Conservation (phyloP, 30 jellyfish, hydroid and myxozoan genomes). For the Sanderia malayensis region DNA sequence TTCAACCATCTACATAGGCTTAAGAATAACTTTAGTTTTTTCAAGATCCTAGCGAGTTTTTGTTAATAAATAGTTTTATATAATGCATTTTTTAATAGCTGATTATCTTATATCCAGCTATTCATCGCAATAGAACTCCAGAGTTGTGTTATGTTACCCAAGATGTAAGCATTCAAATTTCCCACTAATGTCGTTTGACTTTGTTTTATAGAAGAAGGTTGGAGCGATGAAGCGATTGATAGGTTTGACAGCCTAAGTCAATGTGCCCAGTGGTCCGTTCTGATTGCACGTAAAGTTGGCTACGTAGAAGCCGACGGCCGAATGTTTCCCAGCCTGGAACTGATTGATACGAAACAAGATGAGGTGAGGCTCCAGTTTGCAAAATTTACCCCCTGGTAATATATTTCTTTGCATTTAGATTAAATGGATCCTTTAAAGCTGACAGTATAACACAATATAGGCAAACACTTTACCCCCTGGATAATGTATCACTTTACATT, state of each 20-base stretch:
- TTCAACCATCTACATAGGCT: no score
- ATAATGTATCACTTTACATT: background rate
- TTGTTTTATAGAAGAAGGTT: conserved; percentile 34
- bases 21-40: no score
- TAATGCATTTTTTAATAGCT: no score
- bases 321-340: conserved; percentile 49
- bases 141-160: no score
- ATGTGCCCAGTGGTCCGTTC: conserved; percentile 82
- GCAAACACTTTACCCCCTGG: background rate
- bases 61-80: no score
- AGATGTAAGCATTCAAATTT: no score
- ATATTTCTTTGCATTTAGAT: background rate
- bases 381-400: background rate
- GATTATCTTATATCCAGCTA: no score
- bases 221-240: conserved; percentile 72
- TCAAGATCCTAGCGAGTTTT: no score
- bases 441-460: background rate
- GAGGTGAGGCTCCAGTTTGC: conserved; percentile 22
- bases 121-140: no score
- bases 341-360: conserved; percentile 52
- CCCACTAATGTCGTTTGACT: no score
- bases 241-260: conserved; percentile 65
- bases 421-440: background rate
- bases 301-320: conserved; percentile 29
- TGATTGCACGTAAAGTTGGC: conserved; percentile 77